These are phyloP conservation scores for Monodelphis domestica DNA, from an alignment of 2,797 vertebrate species.

Conservation along the genomic window DNA sequence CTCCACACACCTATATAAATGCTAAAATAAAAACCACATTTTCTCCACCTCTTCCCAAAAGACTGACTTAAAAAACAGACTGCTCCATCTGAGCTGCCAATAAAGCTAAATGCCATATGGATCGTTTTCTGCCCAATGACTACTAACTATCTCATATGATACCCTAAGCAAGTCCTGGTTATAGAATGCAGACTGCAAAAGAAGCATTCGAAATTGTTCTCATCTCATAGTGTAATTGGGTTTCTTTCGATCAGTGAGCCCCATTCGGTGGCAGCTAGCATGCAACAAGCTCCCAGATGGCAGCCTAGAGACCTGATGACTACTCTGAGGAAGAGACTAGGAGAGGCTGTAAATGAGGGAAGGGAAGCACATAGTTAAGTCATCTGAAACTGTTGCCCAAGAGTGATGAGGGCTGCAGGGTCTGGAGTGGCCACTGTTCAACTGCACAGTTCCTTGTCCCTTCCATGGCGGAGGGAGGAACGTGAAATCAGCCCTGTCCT, in stretches of 20 bases:
- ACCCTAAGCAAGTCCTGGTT: constrained; percentile 74
- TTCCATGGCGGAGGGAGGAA: not conserved
- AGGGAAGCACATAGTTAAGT: not conserved
- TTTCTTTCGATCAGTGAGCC: constrained; percentile 74
- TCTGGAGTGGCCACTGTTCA: not conserved
- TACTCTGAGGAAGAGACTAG: constrained; percentile 56
- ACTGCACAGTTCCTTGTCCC: not conserved
- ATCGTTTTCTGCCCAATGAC: constrained; percentile 50
- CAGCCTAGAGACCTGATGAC: constrained; percentile 39
- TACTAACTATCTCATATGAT: constrained; percentile 67
- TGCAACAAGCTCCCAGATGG: constrained; percentile 49
- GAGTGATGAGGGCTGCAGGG: not conserved
- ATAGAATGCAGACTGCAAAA: constrained; percentile 62
- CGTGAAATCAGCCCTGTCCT: not conserved
- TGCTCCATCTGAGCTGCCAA: not conserved
- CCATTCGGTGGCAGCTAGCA: constrained; percentile 64
- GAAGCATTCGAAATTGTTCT: constrained; percentile 76
- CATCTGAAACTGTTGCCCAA: not conserved
- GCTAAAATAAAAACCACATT: constrained; percentile 53
- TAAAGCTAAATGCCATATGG: not conserved
- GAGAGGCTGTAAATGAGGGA: not conserved
- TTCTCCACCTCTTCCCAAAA: not conserved
- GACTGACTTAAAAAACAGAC: constrained; percentile 4
- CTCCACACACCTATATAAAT: constrained; percentile 4
- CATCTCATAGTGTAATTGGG: constrained; percentile 74